Base-by-base conservation (phyloP, 2,888 invertebrate genomes). In the Pecten maximus region DNA sequence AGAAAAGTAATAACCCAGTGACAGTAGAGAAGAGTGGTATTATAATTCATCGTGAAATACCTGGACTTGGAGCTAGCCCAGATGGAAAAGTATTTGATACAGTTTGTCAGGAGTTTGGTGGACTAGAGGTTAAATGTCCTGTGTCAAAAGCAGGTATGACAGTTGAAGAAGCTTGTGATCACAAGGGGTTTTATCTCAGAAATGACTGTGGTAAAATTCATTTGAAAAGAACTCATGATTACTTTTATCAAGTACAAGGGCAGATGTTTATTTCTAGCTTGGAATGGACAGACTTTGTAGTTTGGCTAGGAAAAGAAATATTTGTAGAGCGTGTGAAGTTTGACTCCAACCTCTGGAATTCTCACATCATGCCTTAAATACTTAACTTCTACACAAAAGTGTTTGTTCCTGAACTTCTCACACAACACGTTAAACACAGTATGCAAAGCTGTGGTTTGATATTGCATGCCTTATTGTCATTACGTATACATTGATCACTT, bases 321-420 rank as follows among this genome's bases (percentile, higher is more conserved):
- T 86, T 54, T n/a, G 40, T 86, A 2, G 88, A 90, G 35, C 60
- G 86, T 28, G 19, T 90, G 40, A 28, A 40, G 23, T 86, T 48
- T 88, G 90, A 90, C 86, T 10, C 3, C 4, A 39, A 88, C n/a
- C 28, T 35, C 16, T 88, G 74, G 90, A 23, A 15, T 28, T 54
- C n/a, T 23, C 48, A 40, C n/a, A 28, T 54, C 60, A 40, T 90
- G 60, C 90, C 88, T 23, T 16, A 74, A 2, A 48, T 86, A 28
- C 23, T 86, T 44, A 3, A 16, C 0, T 86, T 88, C 44, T 90
- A 60, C 23, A 74, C 23, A 87, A 87, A 87, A 40, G 88, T 40
- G n/a, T 90, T 90, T 88, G 90, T 90, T 39, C 90, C 87, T 48
- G 88, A 90, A 86, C 74, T 90, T 39, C 40, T 74, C 40, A 90